Evolutionary conservation across 2,113 vertebrate species (phyloP).

Genomic region (Cottus gobio): DNA sequence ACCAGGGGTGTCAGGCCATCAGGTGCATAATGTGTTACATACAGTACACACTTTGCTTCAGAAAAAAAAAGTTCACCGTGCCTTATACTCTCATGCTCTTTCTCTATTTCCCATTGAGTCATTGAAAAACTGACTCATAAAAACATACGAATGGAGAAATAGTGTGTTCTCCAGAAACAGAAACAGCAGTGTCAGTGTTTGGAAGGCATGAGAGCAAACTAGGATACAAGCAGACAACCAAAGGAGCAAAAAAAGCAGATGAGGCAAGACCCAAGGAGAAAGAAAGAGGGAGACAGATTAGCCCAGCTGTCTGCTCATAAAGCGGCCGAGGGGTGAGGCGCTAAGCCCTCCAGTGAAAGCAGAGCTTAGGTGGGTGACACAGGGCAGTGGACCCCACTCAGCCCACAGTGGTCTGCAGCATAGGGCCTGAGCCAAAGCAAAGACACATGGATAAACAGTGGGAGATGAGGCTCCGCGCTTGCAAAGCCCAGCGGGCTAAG

Average conservation of each 20-base stretch:
- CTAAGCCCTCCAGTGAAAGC: slow-evolving; percentile 85
- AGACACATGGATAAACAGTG: slow-evolving; percentile 82
- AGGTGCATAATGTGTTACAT: not conserved
- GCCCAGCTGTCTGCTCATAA: slow-evolving; percentile 83
- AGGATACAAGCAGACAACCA: slow-evolving; percentile 22
- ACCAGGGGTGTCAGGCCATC: not conserved
- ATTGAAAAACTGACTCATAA: not conserved
- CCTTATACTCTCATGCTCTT: not conserved
- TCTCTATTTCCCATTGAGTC: not conserved
- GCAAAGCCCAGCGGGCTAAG: slow-evolving; percentile 72
- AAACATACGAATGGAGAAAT: not conserved
- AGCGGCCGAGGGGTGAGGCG: slow-evolving; percentile 79
- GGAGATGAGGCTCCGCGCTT: slow-evolving; percentile 65
- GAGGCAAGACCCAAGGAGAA: slow-evolving; percentile 54
- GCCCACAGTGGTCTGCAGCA: slow-evolving; percentile 63
- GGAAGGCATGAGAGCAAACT: slow-evolving; percentile 15
- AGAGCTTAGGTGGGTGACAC: slow-evolving; percentile 82
- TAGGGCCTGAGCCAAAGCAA: slow-evolving; percentile 77
- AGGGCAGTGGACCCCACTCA: slow-evolving; percentile 77
- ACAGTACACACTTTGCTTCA: not conserved
- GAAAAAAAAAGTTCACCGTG: not conserved
- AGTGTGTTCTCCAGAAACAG: slow-evolving; percentile 2
- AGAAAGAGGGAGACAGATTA: slow-evolving; percentile 64
- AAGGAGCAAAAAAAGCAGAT: slow-evolving; percentile 42
- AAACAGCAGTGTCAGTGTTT: slow-evolving; percentile 31